Evolutionary conservation across 2,797 vertebrate genomes (phyloP).

Genomic region (Chaunax sp.): DNA sequence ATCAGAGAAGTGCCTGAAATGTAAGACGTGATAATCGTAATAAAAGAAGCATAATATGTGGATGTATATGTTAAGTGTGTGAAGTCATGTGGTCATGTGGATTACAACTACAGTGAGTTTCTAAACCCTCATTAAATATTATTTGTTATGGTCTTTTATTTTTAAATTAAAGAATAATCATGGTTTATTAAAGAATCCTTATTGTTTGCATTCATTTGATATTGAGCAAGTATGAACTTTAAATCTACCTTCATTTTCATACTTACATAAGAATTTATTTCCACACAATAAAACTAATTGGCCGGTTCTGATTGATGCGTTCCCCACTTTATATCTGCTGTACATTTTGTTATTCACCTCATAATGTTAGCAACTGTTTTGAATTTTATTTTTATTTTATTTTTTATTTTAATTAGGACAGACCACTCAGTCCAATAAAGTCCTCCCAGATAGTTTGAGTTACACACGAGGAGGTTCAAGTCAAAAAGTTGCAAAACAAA

Average conservation of each 20-base stretch:
- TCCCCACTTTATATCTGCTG: background rate
- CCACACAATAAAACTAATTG: background rate
- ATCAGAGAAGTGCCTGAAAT: too few relatives aligned
- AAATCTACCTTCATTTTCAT: background rate
- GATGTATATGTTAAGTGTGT: too few relatives aligned
- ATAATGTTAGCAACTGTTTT: background rate
- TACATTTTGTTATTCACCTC: background rate
- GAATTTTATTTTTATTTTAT: background rate
- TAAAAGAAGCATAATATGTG: too few relatives aligned
- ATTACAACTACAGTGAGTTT: background rate
- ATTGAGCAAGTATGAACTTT: background rate
- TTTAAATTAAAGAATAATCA: background rate
- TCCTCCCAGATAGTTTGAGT: too few relatives aligned
- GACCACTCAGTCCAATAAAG: too few relatives aligned
- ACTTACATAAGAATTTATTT: background rate
- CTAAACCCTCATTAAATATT: background rate
- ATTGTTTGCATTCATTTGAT: background rate
- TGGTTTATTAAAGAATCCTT: background rate
- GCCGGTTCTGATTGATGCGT: background rate
- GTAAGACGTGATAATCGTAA: too few relatives aligned
- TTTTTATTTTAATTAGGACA: too few relatives aligned
- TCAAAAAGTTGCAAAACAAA: too few relatives aligned
- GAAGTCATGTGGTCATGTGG: background rate
- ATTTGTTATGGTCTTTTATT: slow-evolving; percentile 4
- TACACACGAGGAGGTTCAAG: too few relatives aligned